A percentile compares a stretch with the other conserved stretches of the same genome.
These are phyloP conservation scores for Melanotaenia boesemani DNA, from an alignment of 2,797 vertebrate genomes.

Conservation along the genomic window DNA sequence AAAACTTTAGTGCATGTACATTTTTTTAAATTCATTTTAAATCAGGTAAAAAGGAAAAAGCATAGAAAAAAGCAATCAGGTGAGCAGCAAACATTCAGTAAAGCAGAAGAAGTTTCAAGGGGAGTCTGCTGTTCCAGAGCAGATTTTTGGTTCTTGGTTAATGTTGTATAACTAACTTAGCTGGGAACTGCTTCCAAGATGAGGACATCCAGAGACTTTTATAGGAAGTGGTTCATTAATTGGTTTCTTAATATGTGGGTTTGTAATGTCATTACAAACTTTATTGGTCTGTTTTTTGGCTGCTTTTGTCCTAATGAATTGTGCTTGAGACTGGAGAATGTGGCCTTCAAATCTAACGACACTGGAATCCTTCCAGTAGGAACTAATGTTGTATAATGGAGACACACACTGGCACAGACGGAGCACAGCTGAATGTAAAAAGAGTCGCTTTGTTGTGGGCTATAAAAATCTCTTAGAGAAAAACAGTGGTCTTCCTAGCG, in stretches of 20 bases:
- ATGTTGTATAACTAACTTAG: conserved; percentile 62
- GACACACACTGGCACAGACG: conserved; percentile 14
- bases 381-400: conserved; percentile 20
- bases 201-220: conserved; percentile 57
- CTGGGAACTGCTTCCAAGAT: conserved; percentile 45
- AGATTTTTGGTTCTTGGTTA: conserved; percentile 33
- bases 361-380: conserved; percentile 35
- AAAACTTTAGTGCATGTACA: neutral
- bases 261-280: conserved; percentile 50
- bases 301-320: conserved; percentile 34
- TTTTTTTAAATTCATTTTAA: neutral
- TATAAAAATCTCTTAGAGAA: conserved; percentile 35
- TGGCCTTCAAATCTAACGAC: conserved; percentile 30
- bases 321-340: conserved; percentile 34
- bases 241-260: conserved; percentile 64
- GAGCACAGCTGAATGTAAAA: conserved; percentile 20
- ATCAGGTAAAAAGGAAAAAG: neutral
- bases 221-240: conserved; percentile 44
- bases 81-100: neutral
- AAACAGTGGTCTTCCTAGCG: conserved; percentile 3
- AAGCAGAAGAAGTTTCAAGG: conserved; percentile 1
- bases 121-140: conserved; percentile 11
- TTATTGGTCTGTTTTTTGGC: conserved; percentile 46
- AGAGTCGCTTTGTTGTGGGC: conserved; percentile 6
- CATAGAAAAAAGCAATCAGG: neutral